Evolutionary conservation across 2,888 invertebrate genomes (phyloP), one percentile per base, ranked within the genome.

Genomic region (Acrobeloides nanus): DNA sequence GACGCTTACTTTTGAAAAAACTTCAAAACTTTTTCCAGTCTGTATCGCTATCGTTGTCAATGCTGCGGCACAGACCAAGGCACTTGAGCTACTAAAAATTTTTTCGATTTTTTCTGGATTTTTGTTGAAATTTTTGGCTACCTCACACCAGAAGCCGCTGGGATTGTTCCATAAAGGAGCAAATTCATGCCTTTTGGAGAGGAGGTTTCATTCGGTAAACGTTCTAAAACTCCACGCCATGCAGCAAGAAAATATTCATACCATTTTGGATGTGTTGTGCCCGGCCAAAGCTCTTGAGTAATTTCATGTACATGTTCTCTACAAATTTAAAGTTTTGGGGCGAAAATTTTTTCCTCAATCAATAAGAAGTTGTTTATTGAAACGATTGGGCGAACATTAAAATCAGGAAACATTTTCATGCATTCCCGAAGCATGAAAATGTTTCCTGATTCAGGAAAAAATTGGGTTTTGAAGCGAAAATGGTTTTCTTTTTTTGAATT

Each of bases 21-120:
- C 43, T 1, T 57, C 53, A 33, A 59, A 66, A 0, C 50, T 54
- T 24, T 53, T 35, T 12, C 46, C 50, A 3, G 60, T 57, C 70
- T 82, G 80, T n/a, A 82, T 81, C 61, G 83, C 77, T 43, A 84
- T 77, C 47, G 84, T 84, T 26, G 86, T 82, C 33, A 97, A 79
- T 31, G 88, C 86, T 4, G 92, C 84, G 25, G 89, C 86, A 74
- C 92, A 89, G 6, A 97, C 97, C 48, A 99, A 79, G 17, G 97
- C 95, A 73, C 92, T 93, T 21, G 95, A 95, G 74, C 92, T 92
- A 0, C 95, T 95, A n/a, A n/a, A n/a, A n/a, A n/a, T n/a, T n/a
- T n/a, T n/a, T n/a, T n/a, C n/a, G n/a, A n/a, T n/a, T n/a, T n/a
- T n/a, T n/a, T n/a, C n/a, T n/a, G n/a, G n/a, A n/a, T n/a, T n/a